These are phyloP conservation scores for Ceyx cyanopectus DNA, from an alignment of 2,113 vertebrate species.

Conservation along the genomic window DNA sequence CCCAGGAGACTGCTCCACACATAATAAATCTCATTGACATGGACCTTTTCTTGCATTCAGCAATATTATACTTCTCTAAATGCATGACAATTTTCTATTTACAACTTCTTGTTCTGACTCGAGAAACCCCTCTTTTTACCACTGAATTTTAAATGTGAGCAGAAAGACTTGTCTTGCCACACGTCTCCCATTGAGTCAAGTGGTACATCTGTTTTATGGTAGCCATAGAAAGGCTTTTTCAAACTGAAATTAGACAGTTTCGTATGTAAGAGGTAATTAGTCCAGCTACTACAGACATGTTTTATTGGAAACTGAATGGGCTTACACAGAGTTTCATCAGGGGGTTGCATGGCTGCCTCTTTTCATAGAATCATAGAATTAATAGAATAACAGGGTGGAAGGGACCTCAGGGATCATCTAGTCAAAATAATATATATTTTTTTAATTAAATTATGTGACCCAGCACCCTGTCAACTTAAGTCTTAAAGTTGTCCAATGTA, in stretches of 20 bases:
- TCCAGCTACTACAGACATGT: rapidly evolving
- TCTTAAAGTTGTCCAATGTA: too few species aligned
- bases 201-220: not conserved
- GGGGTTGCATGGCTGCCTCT: not conserved
- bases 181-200: not conserved
- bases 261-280: not conserved
- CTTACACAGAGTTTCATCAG: not conserved
- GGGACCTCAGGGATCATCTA: too few species aligned
- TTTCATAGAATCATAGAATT: too few species aligned
- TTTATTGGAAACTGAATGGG: not conserved
- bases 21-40: not conserved
- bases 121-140: not conserved
- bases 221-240: not conserved
- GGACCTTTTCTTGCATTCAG: not conserved
- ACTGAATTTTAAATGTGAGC: not conserved
- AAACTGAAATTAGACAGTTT: not conserved
- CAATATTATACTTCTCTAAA: not conserved
- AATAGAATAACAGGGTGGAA: too few species aligned
- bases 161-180: not conserved
- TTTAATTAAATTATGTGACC: too few species aligned
- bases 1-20: not conserved
- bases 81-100: not conserved
- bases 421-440: too few species aligned
- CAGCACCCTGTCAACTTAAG: too few species aligned
- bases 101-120: not conserved